Conservation (phyloP, 2,888 invertebrate species). For the Campaea margaritaria region DNA sequence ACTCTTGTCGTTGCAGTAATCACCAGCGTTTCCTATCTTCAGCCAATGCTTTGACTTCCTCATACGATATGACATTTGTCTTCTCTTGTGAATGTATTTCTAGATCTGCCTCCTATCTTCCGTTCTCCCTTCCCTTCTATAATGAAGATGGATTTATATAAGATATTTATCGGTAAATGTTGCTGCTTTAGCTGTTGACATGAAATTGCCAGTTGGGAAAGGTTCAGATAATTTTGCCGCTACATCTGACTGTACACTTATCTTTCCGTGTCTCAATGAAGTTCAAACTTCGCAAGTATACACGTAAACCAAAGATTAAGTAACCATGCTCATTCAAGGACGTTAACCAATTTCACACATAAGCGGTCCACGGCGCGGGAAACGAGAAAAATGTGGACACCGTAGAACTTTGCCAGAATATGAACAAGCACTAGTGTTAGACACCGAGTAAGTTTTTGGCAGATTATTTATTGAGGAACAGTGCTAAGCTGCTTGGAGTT, state of each 20-base stretch:
- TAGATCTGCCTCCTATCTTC: no score
- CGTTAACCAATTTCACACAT: conserved; percentile 21
- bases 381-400: not conserved
- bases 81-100: no score
- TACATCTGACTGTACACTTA: not conserved
- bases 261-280: not conserved
- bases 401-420: not conserved
- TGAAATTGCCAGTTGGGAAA: no score
- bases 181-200: no score
- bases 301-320: conserved; percentile 14
- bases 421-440: not conserved
- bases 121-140: no score
- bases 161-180: no score
- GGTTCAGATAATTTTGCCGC: no score
- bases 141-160: no score
- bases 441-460: not conserved
- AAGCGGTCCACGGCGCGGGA: conserved; percentile 2
- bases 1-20: no score
- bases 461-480: not conserved
- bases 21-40: no score
- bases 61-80: no score
- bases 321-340: conserved; percentile 18
- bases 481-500: not conserved
- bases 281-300: not conserved
- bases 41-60: no score